Evolutionary conservation across 1,140 invertebrate species (phyloP), one percentile per base, ranked within the genome.

Genomic region (Leucophenga varia): DNA sequence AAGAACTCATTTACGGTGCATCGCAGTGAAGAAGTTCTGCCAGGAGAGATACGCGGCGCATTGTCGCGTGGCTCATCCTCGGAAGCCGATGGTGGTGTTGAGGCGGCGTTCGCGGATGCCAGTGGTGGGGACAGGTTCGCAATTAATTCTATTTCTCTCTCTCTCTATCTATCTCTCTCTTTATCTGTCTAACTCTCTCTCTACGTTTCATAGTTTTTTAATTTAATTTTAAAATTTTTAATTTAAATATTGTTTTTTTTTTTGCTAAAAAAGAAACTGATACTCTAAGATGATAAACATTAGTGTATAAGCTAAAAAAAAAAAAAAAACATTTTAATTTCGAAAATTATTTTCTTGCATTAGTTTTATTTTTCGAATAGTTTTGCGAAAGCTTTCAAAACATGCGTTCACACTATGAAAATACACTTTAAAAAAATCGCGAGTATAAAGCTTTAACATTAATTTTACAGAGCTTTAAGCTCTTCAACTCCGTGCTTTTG

Each of bases 1-100:
- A 91, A 92, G 82, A 91, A 89, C 77, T 92, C 91, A 63, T 92
- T 95, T 82, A 95, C 91, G 76, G 91, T 95, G 70, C 92, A 95
- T 81, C 88, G 93, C 77, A 94, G 91, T 74, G 93, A 96, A 80
- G 93, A 96, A 79, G 88, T 96, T 64, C 83, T 93, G 61, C 92
- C 93, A 52, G 86, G 86, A 48, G 93, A 77, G 49, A 32, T 67
- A 53, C 63, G 61, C 39, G 57, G 40, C 20, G 52, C 32, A 46
- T 81, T 85, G 54, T 86, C 86, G 57, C 88, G 91, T 71, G 88
- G 90, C 69, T 92, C 89, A 53, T 93, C 90, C 64, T 87, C 92
- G 55, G 95, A 92, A 75, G 93, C 90, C 77, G 92, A 95, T 77
- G 91, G 90, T 68, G 91, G 91, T 72, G 55, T 63, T 49, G 92